These are phyloP conservation scores for Drosophila meridionalis DNA, from an alignment of 2,888 invertebrate species.

Conservation along the genomic window DNA sequence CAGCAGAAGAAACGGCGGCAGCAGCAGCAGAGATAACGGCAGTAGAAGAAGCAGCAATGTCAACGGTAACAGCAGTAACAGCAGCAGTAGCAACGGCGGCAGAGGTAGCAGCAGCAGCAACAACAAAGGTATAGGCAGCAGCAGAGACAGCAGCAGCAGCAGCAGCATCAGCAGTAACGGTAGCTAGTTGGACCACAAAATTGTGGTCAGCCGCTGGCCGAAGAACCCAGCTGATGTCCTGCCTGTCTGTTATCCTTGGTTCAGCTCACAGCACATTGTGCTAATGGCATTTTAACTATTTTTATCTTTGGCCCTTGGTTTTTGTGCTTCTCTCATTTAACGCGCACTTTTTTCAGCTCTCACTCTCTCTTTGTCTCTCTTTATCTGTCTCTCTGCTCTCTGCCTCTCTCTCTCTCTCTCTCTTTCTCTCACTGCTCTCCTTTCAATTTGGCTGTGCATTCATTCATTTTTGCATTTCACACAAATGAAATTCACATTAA, in stretches of 20 bases:
- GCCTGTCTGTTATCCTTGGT: constrained; percentile 16
- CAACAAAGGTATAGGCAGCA: too few relatives aligned
- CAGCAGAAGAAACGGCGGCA: too few relatives aligned
- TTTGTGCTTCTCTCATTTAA: constrained; percentile 16
- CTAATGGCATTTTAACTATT: constrained; percentile 68
- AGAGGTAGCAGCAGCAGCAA: too few relatives aligned
- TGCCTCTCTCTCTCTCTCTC: too few relatives aligned
- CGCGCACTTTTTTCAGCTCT: constrained; percentile 10
- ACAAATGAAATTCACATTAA: constrained; percentile 5
- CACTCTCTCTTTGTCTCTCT: too few relatives aligned
- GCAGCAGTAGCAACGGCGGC: too few relatives aligned
- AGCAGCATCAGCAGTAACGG: constrained; percentile 22
- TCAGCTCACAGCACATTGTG: constrained; percentile 38
- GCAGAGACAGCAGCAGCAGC: too few relatives aligned
- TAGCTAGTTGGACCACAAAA: constrained; percentile 60
- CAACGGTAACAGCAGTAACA: too few relatives aligned
- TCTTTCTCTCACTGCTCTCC: neutral
- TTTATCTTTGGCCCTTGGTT: constrained; percentile 41
- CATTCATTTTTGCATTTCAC: constrained; percentile 4
- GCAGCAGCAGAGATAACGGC: too few relatives aligned
- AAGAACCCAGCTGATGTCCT: constrained; percentile 32
- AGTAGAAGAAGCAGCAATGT: too few relatives aligned
- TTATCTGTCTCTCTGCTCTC: too few relatives aligned
- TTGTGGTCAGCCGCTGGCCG: constrained; percentile 49
- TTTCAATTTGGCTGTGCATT: constrained; percentile 17